Evolutionary conservation across 2,888 invertebrate species (phyloP), one percentile per base, ranked within the genome.

Genomic region (Lordiphosa fenestrarum): DNA sequence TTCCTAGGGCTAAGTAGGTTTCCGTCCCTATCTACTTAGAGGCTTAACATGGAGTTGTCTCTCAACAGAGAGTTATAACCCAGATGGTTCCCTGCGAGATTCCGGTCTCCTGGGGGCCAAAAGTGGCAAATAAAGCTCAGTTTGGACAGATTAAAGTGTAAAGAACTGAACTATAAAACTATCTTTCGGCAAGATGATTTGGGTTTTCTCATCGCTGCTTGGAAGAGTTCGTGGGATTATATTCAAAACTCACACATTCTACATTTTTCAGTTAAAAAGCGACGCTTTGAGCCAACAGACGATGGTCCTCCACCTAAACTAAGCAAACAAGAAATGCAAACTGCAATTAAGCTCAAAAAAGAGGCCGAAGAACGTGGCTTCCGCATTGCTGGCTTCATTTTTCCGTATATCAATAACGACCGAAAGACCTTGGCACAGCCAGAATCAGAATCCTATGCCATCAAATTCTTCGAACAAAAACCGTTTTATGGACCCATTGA

Each of bases 381-480:
- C 13, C 15, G 70, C 6, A 58, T 75, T 46, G 71, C 50, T 4
- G 75, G 78, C 10, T 50, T 19, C 6, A 51, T 40, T 5, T 30
- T 75, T 30, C 73, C 75, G 10, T 78, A 73, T 10, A 42, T 75
- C 4, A 30, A 30, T 10, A 10, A 30, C 4, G 15, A 40, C 47
- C 6, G 2, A 0, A 9, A 9, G 30, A 30, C 1, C 4, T 46
- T 76, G 12, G 72, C 74, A 0, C 77, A 80, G 30, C 49, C 61
- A 0, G 65, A 76, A 39, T 48, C 57, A 0, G 10, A 50, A n/a
- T 77, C 77, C 6, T 72, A 72, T 50, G 81, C 77, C 2, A 51
- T 77, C 0, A 62, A 57, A 21, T 80, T 76, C 39, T 77, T 70
- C 13, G 68, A 66, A 40, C 70, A 70, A 9, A 51, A 30, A 9